Evolutionary conservation across 1,140 invertebrate species (phyloP).

Genomic region (Bursaphelenchus mucronatus): DNA sequence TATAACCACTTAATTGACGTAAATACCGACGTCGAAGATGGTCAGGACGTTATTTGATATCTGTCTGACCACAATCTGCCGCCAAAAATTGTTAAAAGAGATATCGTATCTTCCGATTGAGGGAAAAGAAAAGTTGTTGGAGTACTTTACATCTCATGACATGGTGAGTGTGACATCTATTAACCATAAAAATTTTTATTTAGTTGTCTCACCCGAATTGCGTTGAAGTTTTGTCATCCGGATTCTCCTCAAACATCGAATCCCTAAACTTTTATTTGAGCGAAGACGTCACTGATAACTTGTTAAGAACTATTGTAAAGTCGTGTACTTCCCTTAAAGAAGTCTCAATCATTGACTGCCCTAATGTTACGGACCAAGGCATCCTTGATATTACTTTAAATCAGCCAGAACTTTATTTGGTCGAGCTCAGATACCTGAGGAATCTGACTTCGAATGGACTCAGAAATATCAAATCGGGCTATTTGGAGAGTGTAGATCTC

Average conservation of each 20-base stretch:
- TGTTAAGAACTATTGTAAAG: conserved; percentile 35
- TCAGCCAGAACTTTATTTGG: conserved; percentile 30
- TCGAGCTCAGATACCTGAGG: conserved; percentile 45
- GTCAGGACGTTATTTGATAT: conserved; percentile 57
- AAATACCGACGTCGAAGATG: conserved; percentile 29
- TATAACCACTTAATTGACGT: no score
- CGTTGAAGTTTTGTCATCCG: conserved; percentile 31
- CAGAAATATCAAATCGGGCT: conserved; percentile 38
- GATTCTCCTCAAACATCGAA: conserved; percentile 39
- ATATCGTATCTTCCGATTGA: conserved; percentile 48
- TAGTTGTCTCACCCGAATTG: conserved; percentile 32
- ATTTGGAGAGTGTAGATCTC: conserved; percentile 49
- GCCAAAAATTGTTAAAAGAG: conserved; percentile 43
- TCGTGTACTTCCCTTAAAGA: conserved; percentile 40
- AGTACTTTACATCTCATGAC: conserved; percentile 59
- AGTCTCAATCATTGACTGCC: conserved; percentile 54
- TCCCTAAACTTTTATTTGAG: conserved; percentile 52
- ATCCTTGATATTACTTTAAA: conserved; percentile 39
- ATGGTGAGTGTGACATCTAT: conserved; percentile 29
- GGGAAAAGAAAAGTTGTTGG: conserved; percentile 53
- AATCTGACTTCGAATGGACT: conserved; percentile 47
- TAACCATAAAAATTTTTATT: conserved; percentile 3
- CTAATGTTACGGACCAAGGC: conserved; percentile 51
- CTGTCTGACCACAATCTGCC: conserved; percentile 49
- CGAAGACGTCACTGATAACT: conserved; percentile 52